Evolutionary conservation across 1,140 invertebrate genomes (phyloP), one percentile per base, ranked within the genome.

Genomic region (Sogatella furcifera): DNA sequence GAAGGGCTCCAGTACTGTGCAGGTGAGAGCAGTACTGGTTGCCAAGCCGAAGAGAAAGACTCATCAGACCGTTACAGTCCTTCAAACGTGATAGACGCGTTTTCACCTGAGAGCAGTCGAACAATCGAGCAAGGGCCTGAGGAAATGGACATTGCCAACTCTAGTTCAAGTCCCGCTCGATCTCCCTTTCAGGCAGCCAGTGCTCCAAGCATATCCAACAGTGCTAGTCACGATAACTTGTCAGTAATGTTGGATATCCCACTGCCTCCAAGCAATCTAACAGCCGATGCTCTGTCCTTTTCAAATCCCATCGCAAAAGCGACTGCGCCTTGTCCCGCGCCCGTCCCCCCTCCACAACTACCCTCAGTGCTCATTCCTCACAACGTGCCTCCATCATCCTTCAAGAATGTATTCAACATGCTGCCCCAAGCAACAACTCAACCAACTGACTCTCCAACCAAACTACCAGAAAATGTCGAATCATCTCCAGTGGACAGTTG

Each of bases 161-260:
- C 46, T 11, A 38, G 9, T 10, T 38, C 34, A 3, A 38, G 34
- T 38, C 34, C 24, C 24, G 24, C 6, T 6, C 24, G 24, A 2
- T 28, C 24, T 6, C 24, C 34, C 9, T 38, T 5, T 10, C 34
- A 38, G 11, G 34, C 34, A 9, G 34, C 34, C 8, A 38, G 34
- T 9, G 34, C 34, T 11, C 34, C 34, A 2, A 38, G 34, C 34
- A 11, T 49, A 19, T 22, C 15, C 15, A 49, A 49, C 21, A 19
- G 15, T 6, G 46, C 15, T 11, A 22, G 15, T 15, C 15, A 49
- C 21, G 15, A 49, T 6, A 22, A 49, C 21, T 6, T 22, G 9
- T 49, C 46, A 13, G 15, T 22, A 9, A 60, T 60, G 59, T 34
- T 60, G n/a, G 59, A 60, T 17, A 60, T 60, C 44, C 59, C 59